Evolutionary conservation across 1,140 invertebrate genomes (phyloP).

Genomic region (Ladona fulva): DNA sequence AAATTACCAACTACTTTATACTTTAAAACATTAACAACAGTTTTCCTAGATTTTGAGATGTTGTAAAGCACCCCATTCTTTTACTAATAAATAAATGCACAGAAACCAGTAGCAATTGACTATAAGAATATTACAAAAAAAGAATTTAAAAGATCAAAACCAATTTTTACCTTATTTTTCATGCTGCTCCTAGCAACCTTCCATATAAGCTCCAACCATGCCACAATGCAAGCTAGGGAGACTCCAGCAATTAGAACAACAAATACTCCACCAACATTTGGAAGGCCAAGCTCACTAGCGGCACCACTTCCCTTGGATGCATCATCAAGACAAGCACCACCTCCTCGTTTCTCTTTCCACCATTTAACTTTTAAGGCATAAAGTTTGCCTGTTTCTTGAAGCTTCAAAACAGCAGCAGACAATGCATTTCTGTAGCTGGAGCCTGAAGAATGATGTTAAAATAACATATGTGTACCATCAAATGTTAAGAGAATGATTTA

Average conservation of each 20-base stretch:
- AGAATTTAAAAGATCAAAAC: too few relatives aligned
- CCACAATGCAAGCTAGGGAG: slow-evolving; percentile 29
- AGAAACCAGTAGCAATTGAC: too few relatives aligned
- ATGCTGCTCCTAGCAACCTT: slow-evolving; percentile 35
- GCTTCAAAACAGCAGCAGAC: slow-evolving; percentile 62
- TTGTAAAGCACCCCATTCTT: too few relatives aligned
- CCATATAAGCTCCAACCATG: slow-evolving; percentile 31
- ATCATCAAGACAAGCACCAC: slow-evolving; percentile 55
- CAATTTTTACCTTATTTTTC: slow-evolving; percentile 34
- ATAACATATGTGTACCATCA: too few relatives aligned
- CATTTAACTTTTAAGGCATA: slow-evolving; percentile 73
- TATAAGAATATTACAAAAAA: too few relatives aligned
- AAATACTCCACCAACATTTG: slow-evolving; percentile 65
- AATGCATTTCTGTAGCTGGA: slow-evolving; percentile 63
- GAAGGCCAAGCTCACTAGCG: slow-evolving; percentile 44
- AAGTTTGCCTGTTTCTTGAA: slow-evolving; percentile 71
- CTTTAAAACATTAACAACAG: too few relatives aligned
- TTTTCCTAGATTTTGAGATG: neutral
- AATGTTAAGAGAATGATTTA: too few relatives aligned
- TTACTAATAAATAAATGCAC: too few relatives aligned
- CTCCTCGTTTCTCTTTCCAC: slow-evolving; percentile 74
- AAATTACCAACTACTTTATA: neutral
- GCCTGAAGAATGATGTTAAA: slow-evolving; percentile 51
- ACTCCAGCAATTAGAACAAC: slow-evolving; percentile 49
- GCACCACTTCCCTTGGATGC: slow-evolving; percentile 32